Conservation (phyloP, 2,113 vertebrate species). For the Pyrgilauda ruficollis region DNA sequence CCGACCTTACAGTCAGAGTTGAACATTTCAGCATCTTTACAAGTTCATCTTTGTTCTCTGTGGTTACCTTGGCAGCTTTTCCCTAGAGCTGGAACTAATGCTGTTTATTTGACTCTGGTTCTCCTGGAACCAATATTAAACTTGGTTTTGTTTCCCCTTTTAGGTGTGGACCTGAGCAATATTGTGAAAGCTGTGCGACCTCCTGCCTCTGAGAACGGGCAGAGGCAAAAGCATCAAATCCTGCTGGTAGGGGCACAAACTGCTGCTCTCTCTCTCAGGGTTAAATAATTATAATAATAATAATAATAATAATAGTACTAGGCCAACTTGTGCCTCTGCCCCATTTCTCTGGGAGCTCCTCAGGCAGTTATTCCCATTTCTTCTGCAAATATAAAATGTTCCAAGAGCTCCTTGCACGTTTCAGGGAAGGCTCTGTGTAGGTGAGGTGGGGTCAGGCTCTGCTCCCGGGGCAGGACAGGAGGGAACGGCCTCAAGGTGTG, state of each 20-base stretch:
- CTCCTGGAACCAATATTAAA: neutral
- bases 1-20: neutral
- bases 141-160: neutral
- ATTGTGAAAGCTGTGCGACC: slow-evolving; percentile 81
- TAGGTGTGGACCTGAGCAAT: slow-evolving; percentile 90
- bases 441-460: neutral
- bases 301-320: neutral
- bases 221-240: slow-evolving; percentile 79
- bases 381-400: neutral
- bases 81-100: rapidly evolving
- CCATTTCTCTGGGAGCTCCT: neutral
- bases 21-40: neutral
- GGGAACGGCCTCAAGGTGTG: rapidly evolving
- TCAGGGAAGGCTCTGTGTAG: neutral
- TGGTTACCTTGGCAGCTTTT: neutral
- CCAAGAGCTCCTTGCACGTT: neutral
- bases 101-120: neutral
- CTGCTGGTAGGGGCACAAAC: slow-evolving; percentile 77
- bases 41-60: neutral
- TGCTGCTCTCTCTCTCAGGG: neutral
- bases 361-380: neutral
- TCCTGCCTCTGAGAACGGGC: slow-evolving; percentile 51
- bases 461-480: neutral
- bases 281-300: neutral
- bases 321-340: neutral